phyloP scores from a whole-genome alignment of 92 coral and sea anemone species.

The Phenganax stokvisi region DNA sequence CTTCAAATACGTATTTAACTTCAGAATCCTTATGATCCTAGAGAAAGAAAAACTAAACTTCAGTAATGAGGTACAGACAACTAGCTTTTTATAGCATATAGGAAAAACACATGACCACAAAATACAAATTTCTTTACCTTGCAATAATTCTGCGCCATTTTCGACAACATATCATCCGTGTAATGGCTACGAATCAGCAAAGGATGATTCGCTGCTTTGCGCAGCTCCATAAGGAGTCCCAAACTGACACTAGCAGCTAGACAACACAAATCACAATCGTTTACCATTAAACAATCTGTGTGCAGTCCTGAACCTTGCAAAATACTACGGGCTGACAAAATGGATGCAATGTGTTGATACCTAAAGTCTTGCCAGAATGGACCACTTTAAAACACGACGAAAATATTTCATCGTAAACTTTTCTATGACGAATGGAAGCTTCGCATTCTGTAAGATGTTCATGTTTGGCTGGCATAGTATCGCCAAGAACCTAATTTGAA shows the following conservation, averaged over 20 bases:
- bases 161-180: slow-evolving; percentile 51
- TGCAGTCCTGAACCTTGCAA: not conserved
- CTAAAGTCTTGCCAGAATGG: not conserved
- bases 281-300: not conserved
- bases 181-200: slow-evolving; percentile 59
- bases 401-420: slow-evolving; percentile 60
- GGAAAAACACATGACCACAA: not conserved
- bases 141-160: slow-evolving; percentile 85
- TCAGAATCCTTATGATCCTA: slow-evolving; percentile 90
- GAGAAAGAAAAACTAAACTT: slow-evolving; percentile 3
- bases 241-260: not conserved
- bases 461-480: slow-evolving; percentile 64
- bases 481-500: slow-evolving; percentile 64
- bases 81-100: not conserved
- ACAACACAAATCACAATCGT: not conserved
- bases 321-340: not conserved
- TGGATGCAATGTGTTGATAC: not conserved
- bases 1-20: slow-evolving; percentile 82
- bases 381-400: slow-evolving; percentile 55
- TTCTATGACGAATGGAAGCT: slow-evolving; percentile 60
- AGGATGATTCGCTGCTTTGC: slow-evolving; percentile 87
- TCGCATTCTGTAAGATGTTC: slow-evolving; percentile 64
- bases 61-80: not conserved
- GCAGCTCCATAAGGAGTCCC: slow-evolving; percentile 57
- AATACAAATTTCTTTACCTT: slow-evolving; percentile 52